phyloP scores from a whole-genome alignment of 2,888 invertebrate species.

The Epirrhoe tristata region DNA sequence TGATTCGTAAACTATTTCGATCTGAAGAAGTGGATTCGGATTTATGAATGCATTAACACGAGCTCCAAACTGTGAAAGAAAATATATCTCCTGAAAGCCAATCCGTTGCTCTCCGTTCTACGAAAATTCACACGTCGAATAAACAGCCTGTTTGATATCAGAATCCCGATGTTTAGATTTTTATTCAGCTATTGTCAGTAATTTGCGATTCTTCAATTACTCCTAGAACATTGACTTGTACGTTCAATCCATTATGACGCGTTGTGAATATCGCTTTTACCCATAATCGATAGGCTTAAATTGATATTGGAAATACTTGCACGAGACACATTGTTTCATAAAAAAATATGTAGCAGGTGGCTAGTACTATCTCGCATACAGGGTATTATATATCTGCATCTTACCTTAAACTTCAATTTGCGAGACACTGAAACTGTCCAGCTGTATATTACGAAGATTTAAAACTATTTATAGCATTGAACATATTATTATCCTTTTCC shows the following conservation, averaged over 20 bases:
- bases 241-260: constrained; percentile 26
- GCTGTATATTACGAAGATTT: no score
- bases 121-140: background rate
- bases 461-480: no score
- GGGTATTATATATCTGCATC: no score
- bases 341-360: no score
- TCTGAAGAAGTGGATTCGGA: background rate
- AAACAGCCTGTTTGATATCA: constrained; percentile 4
- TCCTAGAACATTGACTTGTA: constrained; percentile 34
- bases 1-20: background rate
- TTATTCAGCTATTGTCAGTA: constrained; percentile 23
- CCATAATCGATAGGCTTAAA: constrained; percentile 18
- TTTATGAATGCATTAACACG: background rate
- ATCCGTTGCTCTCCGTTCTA: background rate
- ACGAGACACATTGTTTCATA: no score
- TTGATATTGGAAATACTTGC: constrained; percentile 11
- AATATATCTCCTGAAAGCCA: background rate
- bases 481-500: no score
- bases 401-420: no score
- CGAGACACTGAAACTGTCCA: no score
- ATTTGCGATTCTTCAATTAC: constrained; percentile 31
- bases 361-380: no score
- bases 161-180: constrained; percentile 7
- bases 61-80: background rate
- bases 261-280: constrained; percentile 14